Percentiles rank a stretch among this genome's conserved stretches.
Conservation (phyloP, 2,888 invertebrate genomes). For the Cylloceria caligata region DNA sequence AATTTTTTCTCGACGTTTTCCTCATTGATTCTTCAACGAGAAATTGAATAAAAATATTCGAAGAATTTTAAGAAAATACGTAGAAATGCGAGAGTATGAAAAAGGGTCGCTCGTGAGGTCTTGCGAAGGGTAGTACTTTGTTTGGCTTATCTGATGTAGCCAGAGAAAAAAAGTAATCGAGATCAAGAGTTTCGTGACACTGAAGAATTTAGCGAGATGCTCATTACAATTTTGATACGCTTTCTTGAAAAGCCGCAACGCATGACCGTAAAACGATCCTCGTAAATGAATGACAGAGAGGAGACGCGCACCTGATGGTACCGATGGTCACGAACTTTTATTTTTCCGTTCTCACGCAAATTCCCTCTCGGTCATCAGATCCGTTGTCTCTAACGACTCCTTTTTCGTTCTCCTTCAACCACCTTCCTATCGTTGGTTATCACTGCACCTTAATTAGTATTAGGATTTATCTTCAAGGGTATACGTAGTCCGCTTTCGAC, state of each 20-base stretch:
- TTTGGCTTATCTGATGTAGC: constrained; percentile 1
- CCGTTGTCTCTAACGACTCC: constrained; percentile 20
- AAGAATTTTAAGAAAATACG: neutral
- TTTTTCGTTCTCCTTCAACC: constrained; percentile 21
- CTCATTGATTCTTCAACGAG: constrained; percentile 31
- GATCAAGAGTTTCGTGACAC: constrained; percentile 44
- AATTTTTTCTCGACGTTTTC: constrained; percentile 22
- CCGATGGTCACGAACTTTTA: constrained; percentile 57
- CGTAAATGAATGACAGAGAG: constrained; percentile 13
- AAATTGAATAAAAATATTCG: constrained; percentile 71
- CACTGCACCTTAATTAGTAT: constrained; percentile 68
- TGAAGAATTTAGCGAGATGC: constrained; percentile 36
- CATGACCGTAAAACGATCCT: constrained; percentile 48
- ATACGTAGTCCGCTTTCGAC: constrained; percentile 62
- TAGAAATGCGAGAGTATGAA: neutral
- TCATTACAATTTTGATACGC: constrained; percentile 33
- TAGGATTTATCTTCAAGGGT: constrained; percentile 54
- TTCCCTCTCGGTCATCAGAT: constrained; percentile 49
- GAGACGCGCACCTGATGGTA: constrained; percentile 27
- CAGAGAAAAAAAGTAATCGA: neutral
- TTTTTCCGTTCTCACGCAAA: constrained; percentile 63
- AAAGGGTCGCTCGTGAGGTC: neutral
- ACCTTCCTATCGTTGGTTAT: constrained; percentile 53
- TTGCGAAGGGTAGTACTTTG: constrained; percentile 17
- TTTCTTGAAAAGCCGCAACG: constrained; percentile 24